Evolutionary conservation across 1,140 invertebrate genomes (phyloP).

Genomic region (Alviniconcha marisindica): DNA sequence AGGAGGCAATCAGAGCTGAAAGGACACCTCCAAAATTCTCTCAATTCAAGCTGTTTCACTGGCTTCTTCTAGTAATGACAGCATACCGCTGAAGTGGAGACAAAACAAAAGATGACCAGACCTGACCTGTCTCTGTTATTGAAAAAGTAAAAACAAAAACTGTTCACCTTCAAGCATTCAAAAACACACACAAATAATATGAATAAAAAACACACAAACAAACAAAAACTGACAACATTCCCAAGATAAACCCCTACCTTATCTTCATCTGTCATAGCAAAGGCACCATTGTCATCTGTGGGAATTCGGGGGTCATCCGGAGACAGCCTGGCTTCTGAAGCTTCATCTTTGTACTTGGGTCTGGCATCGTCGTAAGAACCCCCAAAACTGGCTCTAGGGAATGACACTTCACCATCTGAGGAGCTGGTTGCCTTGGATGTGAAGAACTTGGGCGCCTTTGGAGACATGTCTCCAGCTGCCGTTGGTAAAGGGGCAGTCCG

Average conservation of each 20-base stretch:
- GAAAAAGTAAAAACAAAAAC: no score
- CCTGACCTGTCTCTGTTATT: no score
- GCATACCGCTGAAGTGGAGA: no score
- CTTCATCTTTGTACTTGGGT: slow-evolving; percentile 36
- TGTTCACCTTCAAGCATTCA: neutral
- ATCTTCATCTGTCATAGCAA: slow-evolving; percentile 14
- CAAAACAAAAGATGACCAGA: no score
- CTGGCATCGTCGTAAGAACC: neutral
- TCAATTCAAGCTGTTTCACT: no score
- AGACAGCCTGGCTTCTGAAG: slow-evolving; percentile 27
- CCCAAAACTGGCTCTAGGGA: neutral
- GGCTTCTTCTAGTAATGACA: no score
- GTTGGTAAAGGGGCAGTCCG: neutral
- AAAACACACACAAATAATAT: slow-evolving; percentile 1
- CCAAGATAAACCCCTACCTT: slow-evolving; percentile 11
- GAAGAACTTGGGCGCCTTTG: slow-evolving; percentile 26
- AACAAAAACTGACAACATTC: neutral
- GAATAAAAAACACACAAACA: neutral
- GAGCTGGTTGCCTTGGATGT: slow-evolving; percentile 16
- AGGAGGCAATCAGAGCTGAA: no score
- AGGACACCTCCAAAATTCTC: no score
- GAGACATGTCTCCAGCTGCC: neutral
- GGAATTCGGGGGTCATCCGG: slow-evolving; percentile 29
- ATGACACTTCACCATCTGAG: neutral
- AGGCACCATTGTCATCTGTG: slow-evolving; percentile 6